A percentile compares a stretch with the other conserved stretches of the same genome.
Conservation (phyloP, 2,888 invertebrate species). For the Scelioninae gen. 1 region DNA sequence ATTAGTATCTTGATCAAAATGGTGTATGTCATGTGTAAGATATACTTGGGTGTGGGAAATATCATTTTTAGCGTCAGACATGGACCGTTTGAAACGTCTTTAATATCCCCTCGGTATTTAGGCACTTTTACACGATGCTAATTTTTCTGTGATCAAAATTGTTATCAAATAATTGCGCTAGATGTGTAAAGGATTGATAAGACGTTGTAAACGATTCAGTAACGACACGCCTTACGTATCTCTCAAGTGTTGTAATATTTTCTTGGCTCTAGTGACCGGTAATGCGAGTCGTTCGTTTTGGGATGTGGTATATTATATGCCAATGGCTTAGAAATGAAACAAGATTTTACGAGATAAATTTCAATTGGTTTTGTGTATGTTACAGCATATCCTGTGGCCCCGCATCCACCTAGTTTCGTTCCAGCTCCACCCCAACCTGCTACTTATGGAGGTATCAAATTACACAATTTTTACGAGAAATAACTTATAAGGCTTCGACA, state of each 20-base stretch:
- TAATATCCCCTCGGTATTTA: conserved; percentile 36
- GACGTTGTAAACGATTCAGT: conserved; percentile 72
- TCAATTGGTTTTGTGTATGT: conserved; percentile 78
- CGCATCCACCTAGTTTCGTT: conserved; percentile 83
- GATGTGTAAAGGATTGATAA: conserved; percentile 26
- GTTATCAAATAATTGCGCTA: no score
- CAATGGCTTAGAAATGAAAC: conserved; percentile 76
- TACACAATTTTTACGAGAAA: conserved; percentile 2
- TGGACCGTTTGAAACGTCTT: conserved; percentile 72
- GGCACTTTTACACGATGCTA: conserved; percentile 4
- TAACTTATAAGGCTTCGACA: no score
- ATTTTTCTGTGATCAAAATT: background rate
- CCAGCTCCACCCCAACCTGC: conserved; percentile 83
- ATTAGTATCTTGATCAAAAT: conserved; percentile 84
- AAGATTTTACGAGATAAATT: conserved; percentile 51
- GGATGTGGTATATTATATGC: conserved; percentile 82
- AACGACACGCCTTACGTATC: conserved; percentile 72
- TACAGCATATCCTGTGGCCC: conserved; percentile 84
- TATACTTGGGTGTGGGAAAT: conserved; percentile 84
- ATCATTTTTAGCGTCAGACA: conserved; percentile 76
- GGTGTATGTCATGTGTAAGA: conserved; percentile 85
- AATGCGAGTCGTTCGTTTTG: conserved; percentile 74
- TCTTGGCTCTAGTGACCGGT: conserved; percentile 71
- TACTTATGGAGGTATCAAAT: conserved; percentile 81
- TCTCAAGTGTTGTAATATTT: conserved; percentile 65